These are phyloP conservation scores for Sterrhoptilus dennistouni DNA, from an alignment of 2,113 vertebrate species.

Conservation along the genomic window DNA sequence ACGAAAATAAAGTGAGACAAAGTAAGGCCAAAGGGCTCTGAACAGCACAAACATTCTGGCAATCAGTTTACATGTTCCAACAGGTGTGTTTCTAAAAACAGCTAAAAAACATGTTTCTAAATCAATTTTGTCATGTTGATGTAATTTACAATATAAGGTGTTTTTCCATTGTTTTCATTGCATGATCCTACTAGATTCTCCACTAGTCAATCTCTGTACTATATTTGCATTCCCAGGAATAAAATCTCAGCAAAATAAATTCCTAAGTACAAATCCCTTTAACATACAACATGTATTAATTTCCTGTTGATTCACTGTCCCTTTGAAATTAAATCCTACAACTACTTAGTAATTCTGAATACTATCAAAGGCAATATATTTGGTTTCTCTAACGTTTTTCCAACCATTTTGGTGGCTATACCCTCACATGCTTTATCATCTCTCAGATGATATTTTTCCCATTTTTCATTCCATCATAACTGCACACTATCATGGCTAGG, in stretches of 20 bases:
- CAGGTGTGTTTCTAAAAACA: neutral
- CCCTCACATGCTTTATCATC: neutral
- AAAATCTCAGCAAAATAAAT: neutral
- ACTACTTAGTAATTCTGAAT: neutral
- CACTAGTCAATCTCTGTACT: neutral
- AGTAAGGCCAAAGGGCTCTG: neutral
- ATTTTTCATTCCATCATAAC: neutral
- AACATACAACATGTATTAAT: neutral
- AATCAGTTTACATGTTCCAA: neutral
- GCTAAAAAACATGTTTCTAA: neutral
- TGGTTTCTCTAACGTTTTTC: neutral
- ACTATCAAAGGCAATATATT: neutral
- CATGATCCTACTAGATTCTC: neutral
- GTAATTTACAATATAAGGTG: neutral
- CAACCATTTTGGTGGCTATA: neutral
- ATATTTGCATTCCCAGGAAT: neutral
- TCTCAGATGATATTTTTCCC: neutral
- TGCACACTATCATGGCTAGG: neutral
- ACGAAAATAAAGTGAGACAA: slow-evolving; percentile 13
- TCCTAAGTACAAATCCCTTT: neutral
- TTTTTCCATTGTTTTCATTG: neutral
- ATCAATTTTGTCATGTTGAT: neutral
- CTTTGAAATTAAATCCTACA: neutral
- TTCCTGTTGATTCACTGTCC: neutral
- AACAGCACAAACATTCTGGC: neutral